Evolutionary conservation across 2,888 invertebrate species (phyloP).

Genomic region (Yponomeuta cagnagella): DNA sequence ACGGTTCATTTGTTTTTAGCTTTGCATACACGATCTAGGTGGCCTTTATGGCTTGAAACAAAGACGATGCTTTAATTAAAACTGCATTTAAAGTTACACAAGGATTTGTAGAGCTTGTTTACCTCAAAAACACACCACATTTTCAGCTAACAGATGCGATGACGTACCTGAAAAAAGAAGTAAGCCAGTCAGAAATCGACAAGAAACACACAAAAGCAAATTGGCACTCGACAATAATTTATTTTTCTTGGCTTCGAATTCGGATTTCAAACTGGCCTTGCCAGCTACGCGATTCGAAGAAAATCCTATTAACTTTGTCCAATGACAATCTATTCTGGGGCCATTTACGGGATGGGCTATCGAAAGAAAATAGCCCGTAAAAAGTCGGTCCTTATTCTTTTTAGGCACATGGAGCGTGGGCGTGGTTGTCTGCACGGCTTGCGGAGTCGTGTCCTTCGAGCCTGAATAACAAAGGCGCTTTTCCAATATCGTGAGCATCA

Average conservation of each 20-base stretch:
- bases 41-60: slow-evolving; percentile 1
- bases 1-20: slow-evolving; percentile 16
- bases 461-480: slow-evolving; percentile 62
- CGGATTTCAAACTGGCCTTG: slow-evolving; percentile 14
- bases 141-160: slow-evolving; percentile 30
- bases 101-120: slow-evolving; percentile 23
- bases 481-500: slow-evolving; percentile 65
- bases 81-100: neutral
- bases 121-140: slow-evolving; percentile 60
- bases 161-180: slow-evolving; percentile 53
- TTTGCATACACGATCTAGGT: slow-evolving; percentile 5
- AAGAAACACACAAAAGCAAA: slow-evolving; percentile 21
- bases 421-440: slow-evolving; percentile 63
- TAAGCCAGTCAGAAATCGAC: slow-evolving; percentile 8
- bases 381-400: slow-evolving; percentile 48
- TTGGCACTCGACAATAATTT: slow-evolving; percentile 3
- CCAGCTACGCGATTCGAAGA: neutral
- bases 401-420: slow-evolving; percentile 67
- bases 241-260: slow-evolving; percentile 9
- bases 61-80: neutral
- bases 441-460: slow-evolving; percentile 45
- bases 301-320: slow-evolving; percentile 7
- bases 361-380: slow-evolving; percentile 46
- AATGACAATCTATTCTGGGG: slow-evolving; percentile 19
- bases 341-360: slow-evolving; percentile 35